Evolutionary conservation across 2,113 vertebrate genomes (phyloP), one percentile per base, ranked within the genome.

Genomic region (Planiliza haematocheilus): DNA sequence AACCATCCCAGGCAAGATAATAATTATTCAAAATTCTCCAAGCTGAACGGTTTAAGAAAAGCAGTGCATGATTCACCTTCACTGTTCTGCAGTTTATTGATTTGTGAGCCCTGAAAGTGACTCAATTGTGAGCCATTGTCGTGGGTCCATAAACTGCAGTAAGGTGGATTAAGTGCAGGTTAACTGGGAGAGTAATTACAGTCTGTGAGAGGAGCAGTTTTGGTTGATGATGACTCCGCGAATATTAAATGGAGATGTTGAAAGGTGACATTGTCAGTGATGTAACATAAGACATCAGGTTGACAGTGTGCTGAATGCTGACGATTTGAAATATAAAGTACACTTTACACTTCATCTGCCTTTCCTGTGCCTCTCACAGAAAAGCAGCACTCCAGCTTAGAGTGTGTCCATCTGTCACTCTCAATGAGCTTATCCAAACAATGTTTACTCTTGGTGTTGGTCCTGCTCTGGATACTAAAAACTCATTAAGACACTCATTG

Each of bases 211-310:
- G 82, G 64, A 86, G 74, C 78, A 55, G 70, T 78, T 73, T 30
- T 61, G 66, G 74, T 67, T 62, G 83, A 78, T 83, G 88, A 84
- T 81, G 87, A 83, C 75, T 30, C 69, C 65, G 87, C 86, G 75
- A 63, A 84, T 87, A 82, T 85, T 55, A 79, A 70, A 81, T 8
- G 57, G 65, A 43, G 57, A 63, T 76, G 70, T 24, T 81, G 63
- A 85, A 82, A 86, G 84, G 84, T 88, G 87, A 87, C 87, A 88
- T 87, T 91, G 90, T 42, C 67, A 36, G 74, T 62, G 81, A 79
- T 70, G 71, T 70, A 68, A 72, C 45, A 34, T 63, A 13, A 85
- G 86, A 79, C 9, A 38, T 17, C 71, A 10, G 73, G 37, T 67
- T 77, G 85, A 81, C 71, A 42, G 70, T 7, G 60, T 39, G 59